Percentiles rank a stretch among this genome's conserved stretches.
Evolutionary conservation across 2,797 vertebrate genomes (phyloP).

Genomic region (Clarias laeviceps): DNA sequence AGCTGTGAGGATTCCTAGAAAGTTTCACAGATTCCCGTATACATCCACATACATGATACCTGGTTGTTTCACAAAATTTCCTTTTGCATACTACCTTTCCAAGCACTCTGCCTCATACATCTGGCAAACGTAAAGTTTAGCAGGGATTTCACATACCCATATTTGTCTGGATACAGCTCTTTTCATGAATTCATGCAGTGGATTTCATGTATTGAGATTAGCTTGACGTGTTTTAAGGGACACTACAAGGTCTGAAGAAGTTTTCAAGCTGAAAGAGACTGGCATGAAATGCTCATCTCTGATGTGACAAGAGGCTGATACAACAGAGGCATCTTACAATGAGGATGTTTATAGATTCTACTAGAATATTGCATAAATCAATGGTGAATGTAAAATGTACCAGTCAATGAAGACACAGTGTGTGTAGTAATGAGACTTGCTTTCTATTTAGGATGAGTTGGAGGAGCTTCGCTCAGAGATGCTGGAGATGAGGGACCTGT

Average conservation of each 20-base stretch:
- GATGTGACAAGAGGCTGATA: neutral
- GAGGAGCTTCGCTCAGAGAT: slow-evolving; percentile 96
- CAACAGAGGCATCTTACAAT: neutral
- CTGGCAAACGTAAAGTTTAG: no score
- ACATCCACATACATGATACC: no score
- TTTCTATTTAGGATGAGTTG: slow-evolving; percentile 84
- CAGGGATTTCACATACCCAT: no score
- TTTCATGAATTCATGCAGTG: no score
- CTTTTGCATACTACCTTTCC: no score
- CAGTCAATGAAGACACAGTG: neutral
- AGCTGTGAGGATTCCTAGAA: no score
- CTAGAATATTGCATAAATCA: neutral
- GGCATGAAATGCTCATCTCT: neutral
- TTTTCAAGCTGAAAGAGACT: neutral
- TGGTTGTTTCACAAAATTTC: no score
- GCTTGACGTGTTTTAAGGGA: neutral
- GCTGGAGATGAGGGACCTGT: slow-evolving; percentile 96
- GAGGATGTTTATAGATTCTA: neutral
- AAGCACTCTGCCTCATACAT: no score
- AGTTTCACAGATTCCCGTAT: no score
- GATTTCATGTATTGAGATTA: neutral
- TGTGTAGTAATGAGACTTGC: neutral
- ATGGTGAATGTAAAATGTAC: neutral
- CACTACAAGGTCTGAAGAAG: neutral
- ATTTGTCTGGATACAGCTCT: no score